Evolutionary conservation across 2,113 vertebrate species (phyloP), one percentile per base, ranked within the genome.

Genomic region (Hyperoodon ampullatus): DNA sequence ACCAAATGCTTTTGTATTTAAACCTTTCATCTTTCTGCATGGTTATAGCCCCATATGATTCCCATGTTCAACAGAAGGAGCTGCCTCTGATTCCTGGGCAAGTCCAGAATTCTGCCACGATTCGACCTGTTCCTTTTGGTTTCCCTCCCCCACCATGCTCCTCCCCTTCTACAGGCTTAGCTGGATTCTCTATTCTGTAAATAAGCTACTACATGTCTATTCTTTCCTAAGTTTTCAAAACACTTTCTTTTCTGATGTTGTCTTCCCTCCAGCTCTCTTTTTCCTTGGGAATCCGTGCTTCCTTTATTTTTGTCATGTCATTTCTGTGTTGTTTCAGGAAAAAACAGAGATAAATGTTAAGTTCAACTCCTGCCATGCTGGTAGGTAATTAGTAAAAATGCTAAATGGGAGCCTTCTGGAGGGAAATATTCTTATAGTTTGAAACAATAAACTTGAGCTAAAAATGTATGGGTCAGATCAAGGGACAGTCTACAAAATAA

Each of bases 121-220:
- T 30, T 18, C 16, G 19, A 1, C 5, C 26, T 6, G 0, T 65
- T 74, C 39, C 68, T 91, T 47, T 39, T 86, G 10, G 0, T 44
- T 47, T 28, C 21, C 2, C 6, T 28, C n/a, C 7, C 44, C 21
- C 5, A 0, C 24, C 16, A 2, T 10, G 13, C 9, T 6, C 33
- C 9, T 42, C 35, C 16, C 19, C 18, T 58, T 68, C 65, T 42
- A 6, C 4, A 24, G 61, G 14, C 26, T 71, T 33, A 19, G 23
- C n/a, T 39, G 8, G 8, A 28, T 65, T 39, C 66, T 81, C 28
- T 71, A 12, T 75, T 63, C n/a, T 75, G 26, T 50, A 63, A 39
- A n/a, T 65, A 33, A 90, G 42, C 50, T 19, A 53, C 23, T 26
- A 30, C 24, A 21, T 30, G 21, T 50, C 35, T 55, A 6, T 58